Conservation (phyloP, 2,797 vertebrate species). For the Tarsius wallacei region DNA sequence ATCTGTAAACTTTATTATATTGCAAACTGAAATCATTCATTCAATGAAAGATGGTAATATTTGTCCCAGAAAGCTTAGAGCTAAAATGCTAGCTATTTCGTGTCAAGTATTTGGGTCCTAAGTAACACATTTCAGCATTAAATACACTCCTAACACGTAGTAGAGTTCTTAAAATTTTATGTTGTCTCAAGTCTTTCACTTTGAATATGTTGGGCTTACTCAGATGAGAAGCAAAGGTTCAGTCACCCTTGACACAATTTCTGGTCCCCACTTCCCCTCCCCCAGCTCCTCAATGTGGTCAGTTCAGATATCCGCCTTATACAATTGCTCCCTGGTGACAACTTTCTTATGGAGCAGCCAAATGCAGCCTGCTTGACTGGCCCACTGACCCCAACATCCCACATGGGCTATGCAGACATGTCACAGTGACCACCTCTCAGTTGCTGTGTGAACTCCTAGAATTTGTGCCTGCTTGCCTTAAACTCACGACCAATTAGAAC, state of each 20-base stretch:
- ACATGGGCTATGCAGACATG: background rate
- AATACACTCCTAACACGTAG: background rate
- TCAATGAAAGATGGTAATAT: background rate
- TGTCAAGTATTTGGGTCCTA: background rate
- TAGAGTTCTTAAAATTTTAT: background rate
- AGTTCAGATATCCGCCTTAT: background rate
- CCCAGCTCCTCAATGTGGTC: background rate
- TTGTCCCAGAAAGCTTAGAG: background rate
- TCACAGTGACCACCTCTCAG: background rate
- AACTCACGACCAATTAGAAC: background rate
- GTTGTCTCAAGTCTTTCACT: background rate
- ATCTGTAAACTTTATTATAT: background rate
- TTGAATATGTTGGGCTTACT: background rate
- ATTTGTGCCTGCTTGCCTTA: background rate
- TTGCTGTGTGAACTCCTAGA: background rate
- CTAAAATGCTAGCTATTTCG: background rate
- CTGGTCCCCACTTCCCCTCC: background rate
- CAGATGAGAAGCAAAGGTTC: background rate
- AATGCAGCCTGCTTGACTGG: no score
- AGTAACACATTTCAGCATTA: background rate
- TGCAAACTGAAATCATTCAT: background rate
- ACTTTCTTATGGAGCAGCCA: background rate
- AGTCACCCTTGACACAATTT: background rate
- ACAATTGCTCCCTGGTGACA: background rate
- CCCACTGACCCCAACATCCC: background rate